Evolutionary conservation across 2,113 vertebrate genomes (phyloP), one percentile per base, ranked within the genome.

Genomic region (Baryphthengus martii): DNA sequence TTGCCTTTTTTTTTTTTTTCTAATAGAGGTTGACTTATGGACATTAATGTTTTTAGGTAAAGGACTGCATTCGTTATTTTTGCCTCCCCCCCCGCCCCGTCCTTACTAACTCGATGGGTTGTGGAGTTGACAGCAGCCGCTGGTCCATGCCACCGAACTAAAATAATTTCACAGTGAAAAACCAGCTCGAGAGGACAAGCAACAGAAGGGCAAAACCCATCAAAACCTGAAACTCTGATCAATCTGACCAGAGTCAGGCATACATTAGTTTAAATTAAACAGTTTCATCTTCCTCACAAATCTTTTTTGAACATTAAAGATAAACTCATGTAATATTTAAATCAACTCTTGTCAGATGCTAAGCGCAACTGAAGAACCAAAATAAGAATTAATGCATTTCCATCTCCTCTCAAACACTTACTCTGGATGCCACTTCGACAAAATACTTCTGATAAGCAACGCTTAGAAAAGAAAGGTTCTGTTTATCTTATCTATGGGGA

Each of bases 71-170:
- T 96, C 88, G 28, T 88, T 94, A 89, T 88, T 75, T 31, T 8
- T 16, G 17, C 21, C 24, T 24, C 26, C 3, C 35, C 26, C 4
- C 21, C 24, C 28, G 23, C 3, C 35, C 26, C 4, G 2, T 86
- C 91, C 89, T 80, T 81, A 89, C 92, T 88, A 95, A 90, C 89
- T 95, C 91, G 94, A 93, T 85, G 91, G 90, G 85, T 95, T 80
- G 89, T 65, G 73, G 89, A 96, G 89, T 73, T 97, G 97, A 97
- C 96, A 97, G 97, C 94, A 96, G 96, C 94, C 96, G 96, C 94
- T 95, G 95, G 96, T 96, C 95, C 94, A 89, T 96, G 95, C 95
- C 92, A 96, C 92, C 89, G 68, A 89, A 94, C 96, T 96, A 92
- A 96, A 95, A 93, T 95, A 95, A 97, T 96, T 96, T 95, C 95